Evolutionary conservation across 2,113 vertebrate genomes (phyloP), one percentile per base, ranked within the genome.

Genomic region (Okapia johnstoni): DNA sequence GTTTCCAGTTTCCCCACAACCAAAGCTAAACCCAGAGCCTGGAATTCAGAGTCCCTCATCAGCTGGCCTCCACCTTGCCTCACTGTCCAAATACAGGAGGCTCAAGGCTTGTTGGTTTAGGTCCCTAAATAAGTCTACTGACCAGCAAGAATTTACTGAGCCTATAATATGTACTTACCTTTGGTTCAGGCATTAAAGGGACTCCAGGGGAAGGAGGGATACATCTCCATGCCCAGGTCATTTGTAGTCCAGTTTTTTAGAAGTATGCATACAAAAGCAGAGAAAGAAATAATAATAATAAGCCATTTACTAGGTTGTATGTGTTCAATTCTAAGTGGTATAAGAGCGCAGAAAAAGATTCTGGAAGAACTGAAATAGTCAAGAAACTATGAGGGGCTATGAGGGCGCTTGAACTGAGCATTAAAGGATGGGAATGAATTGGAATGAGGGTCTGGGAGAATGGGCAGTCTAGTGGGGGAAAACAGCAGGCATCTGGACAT

Each of bases 1-100:
- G 90, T 40, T 96, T 95, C 93, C 93, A 79, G 79, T 88, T 92
- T 96, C 83, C 57, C 58, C 21, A 89, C 77, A 30, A 95, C 83
- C 88, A 96, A 85, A 76, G 86, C 54, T 58, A 76, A 94, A 96
- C 76, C 88, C 48, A 83, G 21, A 87, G 43, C 11, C 36, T 57
- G 26, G 84, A 97, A 91, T 86, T 92, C 93, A 93, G 73, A 16
- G 2, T 88, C 83, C 30, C 93, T 93, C 52, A 76, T 94, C 85
- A 94, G 12, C 26, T 60, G 88, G 28, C 36, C 66, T 90, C 81
- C 85, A 19, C 33, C 11, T 84, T 84, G 36, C n/a, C 40, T 26
- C 48, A 19, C 3, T 46, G 50, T 90, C 60, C 88, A 96, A 88
- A 77, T 43, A 48, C 15, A 54, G 36, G 16, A 96, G n/a, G 25